Percentiles rank a stretch among this genome's conserved stretches.
Evolutionary conservation across 2,113 vertebrate species (phyloP).

Genomic region (Ammodramus savannarum): DNA sequence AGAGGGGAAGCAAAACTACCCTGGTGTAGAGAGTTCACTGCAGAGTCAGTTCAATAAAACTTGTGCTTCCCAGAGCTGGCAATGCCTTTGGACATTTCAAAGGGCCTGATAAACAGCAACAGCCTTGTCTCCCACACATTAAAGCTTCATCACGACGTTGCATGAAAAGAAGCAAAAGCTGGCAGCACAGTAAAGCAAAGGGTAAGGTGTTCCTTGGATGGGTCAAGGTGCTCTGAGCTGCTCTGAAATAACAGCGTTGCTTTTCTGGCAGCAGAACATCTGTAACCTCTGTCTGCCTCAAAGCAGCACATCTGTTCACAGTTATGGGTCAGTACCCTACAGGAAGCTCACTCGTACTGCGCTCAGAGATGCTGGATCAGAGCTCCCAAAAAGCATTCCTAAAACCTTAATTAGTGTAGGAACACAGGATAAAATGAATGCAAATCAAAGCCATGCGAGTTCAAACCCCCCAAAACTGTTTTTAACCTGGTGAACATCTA

Average conservation of each 20-base stretch:
- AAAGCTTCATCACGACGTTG: conserved; percentile 45
- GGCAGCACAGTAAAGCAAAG: conserved; percentile 65
- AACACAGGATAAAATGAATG: conserved; percentile 47
- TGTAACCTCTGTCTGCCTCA: conserved; percentile 41
- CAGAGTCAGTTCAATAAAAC: conserved; percentile 64
- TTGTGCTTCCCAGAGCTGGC: conserved; percentile 34
- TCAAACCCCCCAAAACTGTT: conserved; percentile 11
- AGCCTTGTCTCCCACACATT: conserved; percentile 73
- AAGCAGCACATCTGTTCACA: conserved; percentile 71
- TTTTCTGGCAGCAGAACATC: conserved; percentile 65
- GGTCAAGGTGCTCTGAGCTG: conserved; percentile 77
- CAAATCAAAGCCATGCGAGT: conserved; percentile 23
- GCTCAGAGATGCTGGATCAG: conserved; percentile 8
- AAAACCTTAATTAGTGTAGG: conserved; percentile 18
- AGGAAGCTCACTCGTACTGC: conserved; percentile 1
- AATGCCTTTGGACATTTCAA: conserved; percentile 68
- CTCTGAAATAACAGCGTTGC: conserved; percentile 40
- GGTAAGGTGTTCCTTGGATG: conserved; percentile 74
- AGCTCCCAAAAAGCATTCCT: conserved; percentile 17
- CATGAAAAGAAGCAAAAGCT: conserved; percentile 64
- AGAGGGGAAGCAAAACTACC: not conserved
- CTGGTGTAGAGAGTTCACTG: conserved; percentile 45
- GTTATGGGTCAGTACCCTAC: conserved; percentile 65
- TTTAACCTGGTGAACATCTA: not conserved
- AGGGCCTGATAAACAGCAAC: conserved; percentile 75